Conservation (phyloP, 2,797 vertebrate species). For the Myotis myotis region DNA sequence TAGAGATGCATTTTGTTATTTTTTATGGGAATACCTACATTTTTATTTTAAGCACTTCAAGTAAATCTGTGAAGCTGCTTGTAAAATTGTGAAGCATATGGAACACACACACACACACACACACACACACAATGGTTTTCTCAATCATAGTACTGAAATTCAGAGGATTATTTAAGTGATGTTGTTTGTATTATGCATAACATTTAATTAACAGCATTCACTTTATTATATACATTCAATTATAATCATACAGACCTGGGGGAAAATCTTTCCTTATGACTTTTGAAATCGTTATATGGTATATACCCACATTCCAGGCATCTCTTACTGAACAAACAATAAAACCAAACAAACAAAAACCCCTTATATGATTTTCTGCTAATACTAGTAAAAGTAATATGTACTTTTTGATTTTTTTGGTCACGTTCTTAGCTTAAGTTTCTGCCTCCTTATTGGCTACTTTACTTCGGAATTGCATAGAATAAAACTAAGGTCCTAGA, state of each 20-base stretch:
- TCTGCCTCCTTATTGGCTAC: slow-evolving; percentile 22
- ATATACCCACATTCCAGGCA: not conserved
- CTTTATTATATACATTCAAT: not conserved
- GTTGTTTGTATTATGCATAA: not conserved
- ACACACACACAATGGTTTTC: not conserved
- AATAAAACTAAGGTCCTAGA: slow-evolving; percentile 58
- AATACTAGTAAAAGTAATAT: slow-evolving; percentile 10
- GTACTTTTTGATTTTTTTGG: slow-evolving; percentile 47
- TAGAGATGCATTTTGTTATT: not conserved
- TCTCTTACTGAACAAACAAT: not conserved
- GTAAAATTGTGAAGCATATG: not conserved
- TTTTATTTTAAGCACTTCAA: not conserved
- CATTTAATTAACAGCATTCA: not conserved
- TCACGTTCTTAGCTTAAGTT: slow-evolving; percentile 31
- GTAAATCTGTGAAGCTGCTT: not conserved
- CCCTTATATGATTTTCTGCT: not conserved
- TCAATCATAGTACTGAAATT: not conserved
- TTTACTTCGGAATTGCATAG: slow-evolving; percentile 52
- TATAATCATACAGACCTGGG: not conserved
- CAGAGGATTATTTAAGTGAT: not conserved
- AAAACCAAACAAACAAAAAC: not conserved
- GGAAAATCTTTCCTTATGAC: not conserved
- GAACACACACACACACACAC: not conserved
- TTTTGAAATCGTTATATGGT: not conserved
- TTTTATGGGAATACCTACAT: not conserved